Base-by-base conservation (phyloP, 2,888 invertebrate species). In the Eupithecia abbreviata region DNA sequence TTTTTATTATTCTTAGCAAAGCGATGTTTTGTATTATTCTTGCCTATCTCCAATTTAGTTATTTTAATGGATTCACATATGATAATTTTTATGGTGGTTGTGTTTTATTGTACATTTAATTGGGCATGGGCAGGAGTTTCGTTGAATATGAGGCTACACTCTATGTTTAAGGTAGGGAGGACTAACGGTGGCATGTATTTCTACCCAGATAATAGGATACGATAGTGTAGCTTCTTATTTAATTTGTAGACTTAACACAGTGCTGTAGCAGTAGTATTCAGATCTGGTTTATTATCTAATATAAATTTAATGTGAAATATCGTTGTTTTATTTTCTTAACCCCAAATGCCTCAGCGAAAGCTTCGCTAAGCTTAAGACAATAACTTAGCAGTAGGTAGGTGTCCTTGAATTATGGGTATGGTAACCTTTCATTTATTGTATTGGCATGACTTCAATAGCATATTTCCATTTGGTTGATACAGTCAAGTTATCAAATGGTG, bases 241-340 rank as follows among this genome's bases (percentile, higher is more conserved):
- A 51, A 65, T 51, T 73, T 81, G 41, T 81, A 79, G 80, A 81
- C 74, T 69, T 79, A 80, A 45, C 69, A 77, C 72, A 78, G 84
- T 84, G 87, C 88, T 87, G 88, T 90, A 88, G 88, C 90, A 85
- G 86, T 90, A 89, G 90, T 88, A 84, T 77, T 90, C 92, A 91
- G 93, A 91, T 94, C 94, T 94, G 89, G 90, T 90, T 93, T 90
- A 92, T 93, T 90, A 92, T 77, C 79, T 82, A 88, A 93, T 93
- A 95, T 95, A 95, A 93, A 92, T 91, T 93, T 94, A 93, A 92
- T 94, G 95, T 94, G 91, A 92, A 89, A 87, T 85, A 82, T 75
- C 90, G 91, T 94, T 92, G 94, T 95, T 94, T 95, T 79, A 94
- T 94, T 94, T 93, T 74, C 79, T 79, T 77, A 45, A 42, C 51